Evolutionary conservation across 2,113 vertebrate genomes (phyloP), one percentile per base, ranked within the genome.

Genomic region (Propithecus coquereli): DNA sequence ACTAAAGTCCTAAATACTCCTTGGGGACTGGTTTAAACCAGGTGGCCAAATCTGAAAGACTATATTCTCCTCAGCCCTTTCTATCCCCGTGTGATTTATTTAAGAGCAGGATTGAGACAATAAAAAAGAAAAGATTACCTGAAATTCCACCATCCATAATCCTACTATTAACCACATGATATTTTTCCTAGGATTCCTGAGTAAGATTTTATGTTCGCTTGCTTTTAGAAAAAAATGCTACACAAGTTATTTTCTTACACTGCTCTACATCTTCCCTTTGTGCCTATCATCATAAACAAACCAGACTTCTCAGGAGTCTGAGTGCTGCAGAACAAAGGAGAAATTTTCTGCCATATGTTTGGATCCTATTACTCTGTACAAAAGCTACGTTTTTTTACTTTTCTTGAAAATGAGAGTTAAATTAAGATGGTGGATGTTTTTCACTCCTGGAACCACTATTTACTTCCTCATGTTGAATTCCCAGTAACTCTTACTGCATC

Each of bases 1-100:
- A 90, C 90, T 50, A 30, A 94, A 87, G 57, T 73, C 27, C 54
- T 63, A 93, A 92, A 27, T 84, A 32, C 9, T 94, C 45, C 88
- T 63, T 70, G 92, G 73, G 17, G 94, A 87, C 68, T 65, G 13
- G 90, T n/a, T 96, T 87, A 92, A 96, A 81, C 27, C 50, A 84
- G 40, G 77, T 71, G 80, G 74, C 43, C 63, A 95, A 85, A 52
- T 68, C 50, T 71, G 30, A 91, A 86, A 87, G 90, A 83, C 57
- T 70, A 50, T 74, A 43, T 61, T 57, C 81, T 82, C 40, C 18
- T 30, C 34, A 66, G 73, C 3, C 57, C 59, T 63, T 73, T 94
- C 45, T 91, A 54, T 17, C 27, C 22, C 13, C 8, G 0, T 76
- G 32, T 89, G 85, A 93, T 89, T 94, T 90, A 70, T 89, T 95